Percentiles rank a stretch among this genome's conserved stretches.
Evolutionary conservation across 2,797 vertebrate species (phyloP).

Genomic region (Scleropages formosus): DNA sequence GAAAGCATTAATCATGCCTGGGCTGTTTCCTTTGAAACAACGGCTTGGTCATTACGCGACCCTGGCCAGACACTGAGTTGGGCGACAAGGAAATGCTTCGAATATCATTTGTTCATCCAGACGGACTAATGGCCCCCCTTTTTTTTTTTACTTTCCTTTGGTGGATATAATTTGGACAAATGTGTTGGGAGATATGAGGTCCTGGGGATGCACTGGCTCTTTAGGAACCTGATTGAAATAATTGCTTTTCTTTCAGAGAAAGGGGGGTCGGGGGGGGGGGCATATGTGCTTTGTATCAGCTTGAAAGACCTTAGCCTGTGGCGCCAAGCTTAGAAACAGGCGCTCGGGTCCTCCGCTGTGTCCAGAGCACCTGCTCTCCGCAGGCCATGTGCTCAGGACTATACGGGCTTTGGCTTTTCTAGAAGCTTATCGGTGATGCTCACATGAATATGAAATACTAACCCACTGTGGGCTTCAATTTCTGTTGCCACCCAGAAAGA

Average conservation of each 20-base stretch:
- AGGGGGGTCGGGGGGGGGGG: not conserved
- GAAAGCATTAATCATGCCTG: constrained; percentile 31
- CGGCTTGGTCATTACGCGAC: constrained; percentile 23
- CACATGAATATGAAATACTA: not conserved
- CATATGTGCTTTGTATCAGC: not conserved
- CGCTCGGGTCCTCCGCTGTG: not conserved
- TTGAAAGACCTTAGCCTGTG: not conserved
- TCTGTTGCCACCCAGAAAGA: too few species aligned
- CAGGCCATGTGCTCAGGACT: not conserved
- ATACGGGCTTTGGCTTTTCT: not conserved
- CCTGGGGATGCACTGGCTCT: constrained; percentile 19
- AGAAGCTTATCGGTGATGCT: not conserved
- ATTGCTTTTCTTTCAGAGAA: constrained; percentile 35
- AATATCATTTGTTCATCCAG: constrained; percentile 32
- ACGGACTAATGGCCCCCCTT: constrained; percentile 22
- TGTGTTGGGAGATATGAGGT: constrained; percentile 28
- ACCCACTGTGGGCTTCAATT: not conserved
- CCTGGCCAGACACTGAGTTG: constrained; percentile 4
- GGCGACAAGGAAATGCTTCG: constrained; percentile 24
- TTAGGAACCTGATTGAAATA: constrained; percentile 29
- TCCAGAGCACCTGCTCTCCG: not conserved
- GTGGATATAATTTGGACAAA: constrained; percentile 31
- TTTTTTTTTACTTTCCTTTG: not conserved
- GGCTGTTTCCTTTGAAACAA: constrained; percentile 25
- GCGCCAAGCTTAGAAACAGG: not conserved